Conservation (phyloP, 1,140 invertebrate genomes). For the Cyclargus thomasi region DNA sequence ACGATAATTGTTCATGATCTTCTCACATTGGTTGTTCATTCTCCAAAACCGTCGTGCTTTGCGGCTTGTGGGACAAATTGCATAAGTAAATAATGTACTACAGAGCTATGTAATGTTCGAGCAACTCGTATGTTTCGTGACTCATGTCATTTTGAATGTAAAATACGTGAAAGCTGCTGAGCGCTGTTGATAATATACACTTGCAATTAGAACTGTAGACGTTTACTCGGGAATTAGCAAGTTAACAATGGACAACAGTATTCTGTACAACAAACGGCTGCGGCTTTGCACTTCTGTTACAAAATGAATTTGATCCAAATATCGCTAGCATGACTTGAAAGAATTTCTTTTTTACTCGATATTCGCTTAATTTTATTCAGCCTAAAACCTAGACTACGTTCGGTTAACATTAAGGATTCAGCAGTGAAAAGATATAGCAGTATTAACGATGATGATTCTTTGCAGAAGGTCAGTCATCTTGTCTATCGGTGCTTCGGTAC, state of each 20-base stretch:
- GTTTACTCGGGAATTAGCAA: neutral
- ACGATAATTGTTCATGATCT: no score
- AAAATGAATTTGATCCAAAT: no score
- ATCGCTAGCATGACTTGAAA: no score
- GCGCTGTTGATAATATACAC: neutral
- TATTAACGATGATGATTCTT: conserved; percentile 7
- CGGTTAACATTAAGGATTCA: neutral
- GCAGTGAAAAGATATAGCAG: neutral
- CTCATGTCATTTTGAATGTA: conserved; percentile 3
- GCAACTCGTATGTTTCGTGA: neutral
- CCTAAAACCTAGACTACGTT: no score
- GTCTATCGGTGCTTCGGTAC: conserved; percentile 51
- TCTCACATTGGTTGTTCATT: no score
- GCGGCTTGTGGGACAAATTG: neutral
- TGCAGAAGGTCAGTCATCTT: conserved; percentile 57
- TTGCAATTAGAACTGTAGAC: neutral
- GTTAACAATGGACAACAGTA: neutral
- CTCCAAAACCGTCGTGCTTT: neutral
- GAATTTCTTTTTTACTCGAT: no score
- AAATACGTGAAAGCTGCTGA: neutral
- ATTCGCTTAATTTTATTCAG: no score
- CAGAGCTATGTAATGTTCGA: neutral
- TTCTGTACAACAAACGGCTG: neutral
- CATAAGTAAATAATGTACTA: neutral
- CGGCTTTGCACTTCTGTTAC: no score